phyloP scores from a whole-genome alignment of 2,797 vertebrate genomes.

The Xerus rutilus region DNA sequence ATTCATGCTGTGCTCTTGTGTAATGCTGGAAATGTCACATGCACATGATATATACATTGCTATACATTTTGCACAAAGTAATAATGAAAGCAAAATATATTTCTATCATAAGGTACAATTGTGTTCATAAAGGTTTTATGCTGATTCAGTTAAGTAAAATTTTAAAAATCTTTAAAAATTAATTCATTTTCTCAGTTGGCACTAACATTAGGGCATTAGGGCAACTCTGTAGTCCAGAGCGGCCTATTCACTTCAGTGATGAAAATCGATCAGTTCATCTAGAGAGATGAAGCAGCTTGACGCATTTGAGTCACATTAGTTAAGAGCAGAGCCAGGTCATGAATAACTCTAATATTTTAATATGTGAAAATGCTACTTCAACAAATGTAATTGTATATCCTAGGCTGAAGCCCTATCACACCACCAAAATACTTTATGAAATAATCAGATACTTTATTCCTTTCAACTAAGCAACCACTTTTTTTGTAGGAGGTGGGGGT shows the following conservation, averaged over 20 bases:
- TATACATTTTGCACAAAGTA: background rate
- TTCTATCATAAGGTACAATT: background rate
- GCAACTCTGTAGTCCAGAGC: background rate
- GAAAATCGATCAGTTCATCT: background rate
- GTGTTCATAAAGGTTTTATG: background rate
- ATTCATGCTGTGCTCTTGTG: background rate
- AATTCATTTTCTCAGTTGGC: background rate
- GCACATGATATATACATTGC: background rate
- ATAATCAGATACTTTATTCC: slow-evolving; percentile 29
- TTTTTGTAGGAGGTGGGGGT: background rate
- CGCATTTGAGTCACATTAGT: background rate
- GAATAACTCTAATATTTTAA: background rate
- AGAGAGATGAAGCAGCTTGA: slow-evolving; percentile 3
- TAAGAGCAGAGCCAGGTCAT: background rate
- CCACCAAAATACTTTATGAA: slow-evolving; percentile 55
- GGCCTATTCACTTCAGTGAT: background rate
- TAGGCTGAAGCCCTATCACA: slow-evolving; percentile 25
- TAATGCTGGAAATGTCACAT: background rate
- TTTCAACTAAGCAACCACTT: slow-evolving; percentile 1
- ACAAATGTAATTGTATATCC: slow-evolving; percentile 40
- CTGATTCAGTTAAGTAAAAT: background rate
- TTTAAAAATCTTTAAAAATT: background rate
- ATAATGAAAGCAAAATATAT: background rate
- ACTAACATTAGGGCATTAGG: background rate
- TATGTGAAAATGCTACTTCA: slow-evolving; percentile 45